These are phyloP conservation scores for Parelbella ahira DNA, from an alignment of 2,888 invertebrate species.

Conservation along the genomic window DNA sequence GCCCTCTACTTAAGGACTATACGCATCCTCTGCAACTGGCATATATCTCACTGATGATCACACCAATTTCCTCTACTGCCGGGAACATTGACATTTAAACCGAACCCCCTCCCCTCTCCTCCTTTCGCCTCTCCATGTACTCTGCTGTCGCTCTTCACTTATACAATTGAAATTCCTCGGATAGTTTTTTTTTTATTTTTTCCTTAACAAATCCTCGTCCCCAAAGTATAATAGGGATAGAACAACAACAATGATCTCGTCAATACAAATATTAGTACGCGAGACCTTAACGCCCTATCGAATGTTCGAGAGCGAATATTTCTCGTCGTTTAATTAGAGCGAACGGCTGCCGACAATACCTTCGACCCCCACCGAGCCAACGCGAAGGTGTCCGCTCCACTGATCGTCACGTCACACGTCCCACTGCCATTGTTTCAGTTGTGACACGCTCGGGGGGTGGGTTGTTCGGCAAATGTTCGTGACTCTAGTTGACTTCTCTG, in stretches of 20 bases:
- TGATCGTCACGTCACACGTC: conserved; percentile 13
- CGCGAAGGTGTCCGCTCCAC: conserved; percentile 10
- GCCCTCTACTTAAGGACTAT: no score
- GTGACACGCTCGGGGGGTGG: conserved; percentile 4
- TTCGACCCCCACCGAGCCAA: conserved; percentile 4
- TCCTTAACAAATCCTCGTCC: conserved; percentile 4
- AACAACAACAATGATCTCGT: conserved; percentile 27
- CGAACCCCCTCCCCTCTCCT: no score
- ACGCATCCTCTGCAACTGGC: no score
- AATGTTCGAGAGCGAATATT: conserved; percentile 28
- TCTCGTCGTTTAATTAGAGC: conserved; percentile 33
- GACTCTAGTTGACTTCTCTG: no score
- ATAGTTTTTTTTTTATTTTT: background rate
- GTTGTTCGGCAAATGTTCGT: conserved; percentile 6
- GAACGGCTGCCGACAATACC: conserved; percentile 24
- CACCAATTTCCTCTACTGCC: no score
- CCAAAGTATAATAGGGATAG: conserved; percentile 2
- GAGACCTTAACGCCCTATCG: conserved; percentile 28
- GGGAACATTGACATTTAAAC: no score
- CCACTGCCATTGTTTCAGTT: conserved; percentile 4
- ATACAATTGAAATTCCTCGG: no score
- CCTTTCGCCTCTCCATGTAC: no score
- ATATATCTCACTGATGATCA: no score
- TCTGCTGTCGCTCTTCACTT: no score
- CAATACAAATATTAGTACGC: conserved; percentile 27